Evolutionary conservation across 2,888 invertebrate genomes (phyloP), one percentile per base, ranked within the genome.

Genomic region (Zootermopsis nevadensis): DNA sequence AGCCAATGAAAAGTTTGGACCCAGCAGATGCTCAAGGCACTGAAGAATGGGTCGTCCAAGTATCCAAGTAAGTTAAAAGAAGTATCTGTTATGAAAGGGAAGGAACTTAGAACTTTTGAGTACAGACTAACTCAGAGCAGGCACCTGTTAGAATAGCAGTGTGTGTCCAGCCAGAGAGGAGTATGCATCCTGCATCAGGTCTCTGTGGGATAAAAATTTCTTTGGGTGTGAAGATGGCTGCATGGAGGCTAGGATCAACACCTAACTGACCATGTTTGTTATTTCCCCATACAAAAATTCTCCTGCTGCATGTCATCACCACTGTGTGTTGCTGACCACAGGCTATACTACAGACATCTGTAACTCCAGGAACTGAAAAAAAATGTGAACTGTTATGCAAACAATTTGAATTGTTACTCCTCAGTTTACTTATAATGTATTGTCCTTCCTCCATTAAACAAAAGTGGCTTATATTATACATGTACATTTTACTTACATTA

Each of bases 321-420:
- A 95, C 88, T 12, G 94, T 94, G 88, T 96, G 96, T 87, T 95
- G 94, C 89, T 97, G 96, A 2, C 97, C 97, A 89, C 96, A 96
- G 72, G 93, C 92, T 81, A 96, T 91, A 87, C 93, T 90, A 85
- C 91, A 89, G 87, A 96, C 90, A 87, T 92, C 90, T 85, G 89
- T 89, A 82, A 93, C 86, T 85, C 91, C 91, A 84, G 91, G 89
- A 85, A 94, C 93, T 90, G 76, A 66, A 77, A 80, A 69, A 38
- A 69, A 60, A 19, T 60, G 8, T 27, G 10, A 27, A 60, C 1
- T 19, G 19, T 12, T 19, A 15, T 48, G 48, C 15, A 12, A 48
- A 48, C 15, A 48, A 12, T 6, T 42, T 19, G 3, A 12, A 19
- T 48, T 3, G 2, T 48, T 3, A 8, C 19, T 15, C 3, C 19